Evolutionary conservation across 2,888 invertebrate genomes (phyloP).

Genomic region (Deroplatys truncata): DNA sequence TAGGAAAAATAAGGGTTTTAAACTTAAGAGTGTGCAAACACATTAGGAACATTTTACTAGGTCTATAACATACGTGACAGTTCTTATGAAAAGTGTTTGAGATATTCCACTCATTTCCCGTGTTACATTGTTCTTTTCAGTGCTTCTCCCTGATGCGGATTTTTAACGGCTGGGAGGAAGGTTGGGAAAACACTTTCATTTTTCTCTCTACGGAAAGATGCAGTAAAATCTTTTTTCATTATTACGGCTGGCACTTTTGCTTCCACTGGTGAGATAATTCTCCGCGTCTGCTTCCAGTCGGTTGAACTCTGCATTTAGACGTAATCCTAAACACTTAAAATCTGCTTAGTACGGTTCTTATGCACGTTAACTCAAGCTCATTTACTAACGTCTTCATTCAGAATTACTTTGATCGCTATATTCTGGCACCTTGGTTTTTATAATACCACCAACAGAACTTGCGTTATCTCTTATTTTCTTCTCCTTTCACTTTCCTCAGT

Average conservation of each 20-base stretch:
- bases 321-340: background rate
- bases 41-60: too few relatives aligned
- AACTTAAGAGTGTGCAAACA: too few relatives aligned
- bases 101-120: background rate
- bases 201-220: background rate
- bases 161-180: background rate
- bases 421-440: background rate
- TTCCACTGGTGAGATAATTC: background rate
- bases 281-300: background rate
- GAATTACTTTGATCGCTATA: background rate
- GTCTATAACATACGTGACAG: too few relatives aligned
- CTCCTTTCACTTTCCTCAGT: too few relatives aligned
- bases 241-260: background rate
- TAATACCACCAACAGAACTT: too few relatives aligned
- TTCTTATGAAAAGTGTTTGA: background rate
- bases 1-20: too few relatives aligned
- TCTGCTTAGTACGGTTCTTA: background rate
- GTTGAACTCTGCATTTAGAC: background rate
- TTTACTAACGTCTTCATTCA: background rate
- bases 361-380: background rate
- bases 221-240: background rate
- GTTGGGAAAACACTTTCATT: background rate
- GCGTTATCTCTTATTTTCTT: too few relatives aligned
- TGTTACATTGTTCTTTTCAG: background rate
- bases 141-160: background rate